Base-by-base conservation (phyloP, 53 echinoderm and acorn worm species). In the Paracentrotus lividus region DNA sequence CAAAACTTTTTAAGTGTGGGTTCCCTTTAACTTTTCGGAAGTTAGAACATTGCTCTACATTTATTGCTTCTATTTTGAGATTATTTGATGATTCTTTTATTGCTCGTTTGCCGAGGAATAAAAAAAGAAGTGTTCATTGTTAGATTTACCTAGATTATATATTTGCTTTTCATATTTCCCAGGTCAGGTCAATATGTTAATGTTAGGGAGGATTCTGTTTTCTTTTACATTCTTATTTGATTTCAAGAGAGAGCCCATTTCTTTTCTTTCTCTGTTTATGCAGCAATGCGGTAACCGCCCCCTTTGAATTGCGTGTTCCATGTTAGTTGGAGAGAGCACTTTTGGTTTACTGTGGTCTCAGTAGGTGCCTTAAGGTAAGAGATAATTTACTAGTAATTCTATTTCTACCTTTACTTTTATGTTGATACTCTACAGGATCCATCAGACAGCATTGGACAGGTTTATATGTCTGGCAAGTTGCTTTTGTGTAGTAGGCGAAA, bases 211-310 rank as follows among this genome's bases (percentile, higher is more conserved):
- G 33, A 12, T 36, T 2, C 13, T 68, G 14, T 8, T 68, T 31
- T 12, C 10, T 34, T 36, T 33, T 33, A 2, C 68, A 16, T 16
- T 36, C 34, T 33, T 69, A 15, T 69, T 69, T 69, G 69, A 31
- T 69, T 69, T 34, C 18, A 14, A 34, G 15, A 0, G 18, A 4
- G 27, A 26, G 72, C 40, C 36, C 20, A 3, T 72, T 72, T 40
- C 40, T 38, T 72, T 72, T 72, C 40, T 72, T 72, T 72, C 36
- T 72, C 27, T 72, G 18, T 72, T 38, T 72, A 9, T 3, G 31
- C 36, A 69, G 16, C 69, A 69, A 1, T 69, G 38, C 40, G 40
- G 72, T 40, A 40, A 72, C 72, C 72, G 72, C 72, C 72, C 72
- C 38, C 72, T 72, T 72, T 18, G 4, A 34, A 34, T 18, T 13